Evolutionary conservation across 2,797 vertebrate species (phyloP).

Genomic region (Tympanoctomys barrerae): DNA sequence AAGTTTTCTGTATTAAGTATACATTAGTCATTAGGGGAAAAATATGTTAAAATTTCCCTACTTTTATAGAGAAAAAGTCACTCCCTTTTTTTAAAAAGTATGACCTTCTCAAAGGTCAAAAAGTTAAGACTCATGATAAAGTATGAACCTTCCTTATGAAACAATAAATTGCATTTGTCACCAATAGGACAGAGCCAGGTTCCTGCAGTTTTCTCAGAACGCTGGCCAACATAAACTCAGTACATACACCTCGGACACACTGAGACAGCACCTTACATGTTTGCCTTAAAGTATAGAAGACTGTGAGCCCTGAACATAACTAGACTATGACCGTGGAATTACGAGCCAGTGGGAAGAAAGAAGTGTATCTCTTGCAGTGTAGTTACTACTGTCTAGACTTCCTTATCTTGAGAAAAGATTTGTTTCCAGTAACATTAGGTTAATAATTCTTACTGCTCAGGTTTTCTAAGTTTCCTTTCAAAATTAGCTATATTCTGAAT

Average conservation of each 20-base stretch:
- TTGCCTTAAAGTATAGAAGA: background rate
- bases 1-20: background rate
- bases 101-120: slow-evolving; percentile 29
- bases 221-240: background rate
- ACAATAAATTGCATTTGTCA: background rate
- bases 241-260: background rate
- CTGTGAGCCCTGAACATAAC: background rate
- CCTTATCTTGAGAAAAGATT: background rate
- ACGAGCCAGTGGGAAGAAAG: background rate
- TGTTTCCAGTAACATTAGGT: background rate
- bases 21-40: background rate
- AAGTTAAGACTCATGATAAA: slow-evolving; percentile 2
- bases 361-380: background rate
- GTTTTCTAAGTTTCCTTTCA: slow-evolving; percentile 47
- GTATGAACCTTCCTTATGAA: slow-evolving; percentile 31
- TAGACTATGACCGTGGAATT: background rate
- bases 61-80: slow-evolving; percentile 30
- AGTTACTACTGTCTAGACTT: background rate
- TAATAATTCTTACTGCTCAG: slow-evolving; percentile 45
- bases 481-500: background rate
- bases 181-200: background rate
- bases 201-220: background rate
- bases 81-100: background rate
- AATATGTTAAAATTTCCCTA: background rate
- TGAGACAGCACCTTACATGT: background rate